A percentile compares a stretch with the other conserved stretches of the same genome.
Evolutionary conservation across 2,888 invertebrate genomes (phyloP).

Genomic region (Nineta flava): DNA sequence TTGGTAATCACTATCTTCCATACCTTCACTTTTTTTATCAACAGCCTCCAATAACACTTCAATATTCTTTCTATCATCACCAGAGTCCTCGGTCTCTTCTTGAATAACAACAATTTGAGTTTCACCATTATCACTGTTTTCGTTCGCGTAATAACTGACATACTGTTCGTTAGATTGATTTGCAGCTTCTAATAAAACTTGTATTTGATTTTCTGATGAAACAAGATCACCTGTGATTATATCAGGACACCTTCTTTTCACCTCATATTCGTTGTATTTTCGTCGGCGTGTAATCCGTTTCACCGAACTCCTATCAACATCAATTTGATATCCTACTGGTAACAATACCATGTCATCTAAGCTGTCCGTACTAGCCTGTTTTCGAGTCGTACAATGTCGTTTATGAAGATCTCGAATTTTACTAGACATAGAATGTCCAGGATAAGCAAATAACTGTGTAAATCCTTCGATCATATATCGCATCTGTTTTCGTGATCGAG

Average conservation of each 20-base stretch:
- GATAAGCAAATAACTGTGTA: slow-evolving; percentile 10
- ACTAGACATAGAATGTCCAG: slow-evolving; percentile 6
- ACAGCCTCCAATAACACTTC: background rate
- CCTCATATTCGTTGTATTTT: background rate
- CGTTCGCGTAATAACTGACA: background rate
- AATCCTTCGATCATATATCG: slow-evolving; percentile 4
- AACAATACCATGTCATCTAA: slow-evolving; percentile 5
- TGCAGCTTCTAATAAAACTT: background rate
- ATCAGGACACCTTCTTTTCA: background rate
- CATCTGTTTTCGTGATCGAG: slow-evolving; percentile 8
- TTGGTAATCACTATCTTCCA: background rate
- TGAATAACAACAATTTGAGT: background rate
- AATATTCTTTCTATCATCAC: background rate
- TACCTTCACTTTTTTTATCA: background rate
- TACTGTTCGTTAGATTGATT: background rate
- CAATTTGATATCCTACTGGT: slow-evolving; percentile 4
- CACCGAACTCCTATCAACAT: slow-evolving; percentile 4
- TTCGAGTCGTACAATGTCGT: slow-evolving; percentile 5
- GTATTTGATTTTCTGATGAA: background rate
- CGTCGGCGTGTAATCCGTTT: slow-evolving; percentile 6
- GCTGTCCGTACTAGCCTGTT: slow-evolving; percentile 5
- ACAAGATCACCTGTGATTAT: background rate
- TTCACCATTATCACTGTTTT: background rate
- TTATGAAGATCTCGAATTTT: slow-evolving; percentile 7
- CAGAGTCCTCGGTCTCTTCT: background rate